These are phyloP conservation scores for Caloenas nicobarica DNA, from an alignment of 2,113 vertebrate species.

Conservation along the genomic window DNA sequence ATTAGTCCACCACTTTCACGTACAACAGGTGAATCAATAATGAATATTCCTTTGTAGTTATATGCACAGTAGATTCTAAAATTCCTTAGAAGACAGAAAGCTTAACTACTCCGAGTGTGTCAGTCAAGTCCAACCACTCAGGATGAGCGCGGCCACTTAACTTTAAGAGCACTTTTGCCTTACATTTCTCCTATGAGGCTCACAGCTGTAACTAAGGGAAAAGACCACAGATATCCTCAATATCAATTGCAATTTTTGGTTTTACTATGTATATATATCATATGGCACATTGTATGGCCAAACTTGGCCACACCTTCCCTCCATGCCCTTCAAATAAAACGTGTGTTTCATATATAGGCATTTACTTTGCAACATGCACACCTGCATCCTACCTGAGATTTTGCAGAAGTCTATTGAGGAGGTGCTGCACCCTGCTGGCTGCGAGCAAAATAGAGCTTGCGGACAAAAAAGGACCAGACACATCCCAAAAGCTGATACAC, in stretches of 20 bases:
- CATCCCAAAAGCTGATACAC: not conserved
- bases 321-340: not conserved
- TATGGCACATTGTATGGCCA: not conserved
- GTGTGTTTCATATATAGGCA: rapidly evolving
- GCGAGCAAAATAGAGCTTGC: not conserved
- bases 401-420: not conserved
- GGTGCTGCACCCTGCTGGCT: constrained; percentile 67
- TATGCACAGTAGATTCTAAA: not conserved
- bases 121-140: not conserved
- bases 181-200: rapidly evolving
- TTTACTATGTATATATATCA: not conserved
- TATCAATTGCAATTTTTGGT: not conserved
- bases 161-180: not conserved
- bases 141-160: not conserved
- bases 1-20: not conserved
- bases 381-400: rapidly evolving
- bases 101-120: not conserved
- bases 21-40: not conserved
- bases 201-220: not conserved
- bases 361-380: not conserved
- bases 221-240: not conserved
- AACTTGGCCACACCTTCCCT: not conserved
- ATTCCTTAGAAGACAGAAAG: not conserved
- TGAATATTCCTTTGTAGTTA: not conserved
- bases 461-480: rapidly evolving